Evolutionary conservation across 2,797 vertebrate genomes (phyloP).

Genomic region (Falco concolor): DNA sequence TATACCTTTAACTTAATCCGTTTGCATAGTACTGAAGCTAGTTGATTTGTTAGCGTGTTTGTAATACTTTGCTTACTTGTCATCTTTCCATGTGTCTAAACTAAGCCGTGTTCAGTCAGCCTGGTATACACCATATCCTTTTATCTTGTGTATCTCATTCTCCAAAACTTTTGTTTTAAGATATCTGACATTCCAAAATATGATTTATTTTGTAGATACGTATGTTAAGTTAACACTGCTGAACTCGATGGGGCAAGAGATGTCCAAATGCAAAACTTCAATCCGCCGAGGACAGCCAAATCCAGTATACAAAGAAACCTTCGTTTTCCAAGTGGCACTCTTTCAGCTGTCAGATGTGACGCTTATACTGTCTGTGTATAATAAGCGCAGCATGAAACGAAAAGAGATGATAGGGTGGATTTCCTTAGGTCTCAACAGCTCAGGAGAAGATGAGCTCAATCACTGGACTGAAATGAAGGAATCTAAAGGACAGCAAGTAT

Average conservation of each 20-base stretch:
- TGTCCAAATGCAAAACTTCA: slow-evolving; percentile 98
- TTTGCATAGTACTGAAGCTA: neutral
- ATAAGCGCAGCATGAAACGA: slow-evolving; percentile 97
- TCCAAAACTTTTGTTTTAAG: neutral
- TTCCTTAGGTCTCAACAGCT: slow-evolving; percentile 96
- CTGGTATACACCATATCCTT: slow-evolving; percentile 75
- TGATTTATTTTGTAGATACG: slow-evolving; percentile 82
- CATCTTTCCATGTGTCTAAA: slow-evolving; percentile 50
- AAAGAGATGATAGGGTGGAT: slow-evolving; percentile 99
- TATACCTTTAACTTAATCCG: slow-evolving; percentile 66
- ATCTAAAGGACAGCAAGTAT: slow-evolving; percentile 95
- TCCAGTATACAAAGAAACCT: slow-evolving; percentile 96
- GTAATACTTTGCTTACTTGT: slow-evolving; percentile 71
- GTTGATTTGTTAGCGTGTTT: neutral
- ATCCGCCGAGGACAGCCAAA: slow-evolving; percentile 94
- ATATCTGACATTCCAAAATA: neutral
- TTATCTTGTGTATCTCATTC: neutral
- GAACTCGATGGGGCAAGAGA: slow-evolving; percentile 98
- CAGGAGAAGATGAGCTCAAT: slow-evolving; percentile 92
- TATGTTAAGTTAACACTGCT: slow-evolving; percentile 95
- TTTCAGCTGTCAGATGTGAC: slow-evolving; percentile 98
- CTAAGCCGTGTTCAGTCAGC: slow-evolving; percentile 31
- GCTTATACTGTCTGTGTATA: slow-evolving; percentile 95
- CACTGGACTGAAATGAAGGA: slow-evolving; percentile 99
- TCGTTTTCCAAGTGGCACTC: slow-evolving; percentile 95